phyloP scores from a whole-genome alignment of 2,113 vertebrate species.

The Thamnophis sirtalis region DNA sequence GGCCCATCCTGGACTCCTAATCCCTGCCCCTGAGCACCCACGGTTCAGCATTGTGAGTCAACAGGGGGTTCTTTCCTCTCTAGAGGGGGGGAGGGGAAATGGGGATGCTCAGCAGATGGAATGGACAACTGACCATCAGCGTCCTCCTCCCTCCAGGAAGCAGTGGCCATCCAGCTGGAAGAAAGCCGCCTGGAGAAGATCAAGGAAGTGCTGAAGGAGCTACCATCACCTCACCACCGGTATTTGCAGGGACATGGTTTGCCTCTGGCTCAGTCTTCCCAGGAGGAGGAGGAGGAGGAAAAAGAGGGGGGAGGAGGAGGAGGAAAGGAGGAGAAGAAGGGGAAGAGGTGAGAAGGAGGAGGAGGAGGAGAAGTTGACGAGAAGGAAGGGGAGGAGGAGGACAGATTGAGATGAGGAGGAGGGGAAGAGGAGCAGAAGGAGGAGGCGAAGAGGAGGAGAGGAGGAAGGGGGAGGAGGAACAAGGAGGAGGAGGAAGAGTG shows the following conservation, averaged over 20 bases:
- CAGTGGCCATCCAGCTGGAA: constrained; percentile 84
- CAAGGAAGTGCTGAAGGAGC: constrained; percentile 82
- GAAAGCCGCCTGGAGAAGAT: constrained; percentile 88
- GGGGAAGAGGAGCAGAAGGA: too few species aligned
- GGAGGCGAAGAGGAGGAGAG: too few species aligned
- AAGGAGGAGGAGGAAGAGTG: too few species aligned
- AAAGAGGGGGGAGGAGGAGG: too few species aligned
- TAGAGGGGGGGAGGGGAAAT: too few species aligned
- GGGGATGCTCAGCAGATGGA: background rate
- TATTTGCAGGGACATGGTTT: constrained; percentile 29
- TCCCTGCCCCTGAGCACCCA: too few species aligned
- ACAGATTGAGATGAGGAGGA: too few species aligned
- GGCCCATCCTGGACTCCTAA: background rate
- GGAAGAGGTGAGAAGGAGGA: too few species aligned
- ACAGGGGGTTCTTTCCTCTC: background rate
- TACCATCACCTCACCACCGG: constrained; percentile 82
- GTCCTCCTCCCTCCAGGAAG: constrained; percentile 71
- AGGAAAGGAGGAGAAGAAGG: too few species aligned
- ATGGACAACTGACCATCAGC: too few species aligned
- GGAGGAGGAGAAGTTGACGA: too few species aligned
- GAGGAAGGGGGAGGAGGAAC: accelerated
- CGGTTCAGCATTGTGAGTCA: background rate
- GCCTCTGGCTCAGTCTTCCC: background rate
- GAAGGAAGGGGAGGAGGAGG: too few species aligned
- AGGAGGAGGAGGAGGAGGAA: background rate